phyloP scores from a whole-genome alignment of 2,113 vertebrate genomes.

The Labrus mixtus region DNA sequence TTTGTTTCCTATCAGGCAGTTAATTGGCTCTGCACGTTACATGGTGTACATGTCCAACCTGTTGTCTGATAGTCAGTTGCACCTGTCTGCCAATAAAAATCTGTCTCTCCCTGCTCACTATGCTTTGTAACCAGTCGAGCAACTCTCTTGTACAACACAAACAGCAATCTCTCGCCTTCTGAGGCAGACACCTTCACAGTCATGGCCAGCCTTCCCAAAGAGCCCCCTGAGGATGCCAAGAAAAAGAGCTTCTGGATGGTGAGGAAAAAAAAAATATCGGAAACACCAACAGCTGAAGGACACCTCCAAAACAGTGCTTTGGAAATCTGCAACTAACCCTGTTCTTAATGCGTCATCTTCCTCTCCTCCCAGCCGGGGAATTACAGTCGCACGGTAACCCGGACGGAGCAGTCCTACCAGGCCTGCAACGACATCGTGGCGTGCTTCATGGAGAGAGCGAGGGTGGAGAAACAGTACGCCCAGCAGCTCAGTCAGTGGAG shows the following conservation, averaged over 20 bases:
- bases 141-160: constrained; percentile 30
- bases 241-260: constrained; percentile 87
- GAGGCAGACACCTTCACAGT: constrained; percentile 46
- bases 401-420: constrained; percentile 83
- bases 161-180: constrained; percentile 31
- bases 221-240: constrained; percentile 71
- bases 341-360: not conserved
- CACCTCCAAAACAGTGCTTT: not conserved
- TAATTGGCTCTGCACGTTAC: constrained; percentile 12
- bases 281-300: not conserved
- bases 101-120: constrained; percentile 11
- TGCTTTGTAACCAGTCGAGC: constrained; percentile 55
- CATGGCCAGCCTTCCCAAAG: constrained; percentile 79
- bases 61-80: constrained; percentile 46
- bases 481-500: constrained; percentile 88
- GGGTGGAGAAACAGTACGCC: constrained; percentile 85
- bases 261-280: constrained; percentile 48
- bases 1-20: constrained; percentile 16
- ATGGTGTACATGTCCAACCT: constrained; percentile 36
- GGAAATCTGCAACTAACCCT: not conserved
- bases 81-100: constrained; percentile 47
- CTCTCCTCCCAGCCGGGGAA: constrained; percentile 81
- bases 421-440: constrained; percentile 86
- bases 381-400: constrained; percentile 81
- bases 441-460: constrained; percentile 87